phyloP scores from a whole-genome alignment of 2,888 invertebrate genomes.

The Mimumesa dahlbomi region DNA sequence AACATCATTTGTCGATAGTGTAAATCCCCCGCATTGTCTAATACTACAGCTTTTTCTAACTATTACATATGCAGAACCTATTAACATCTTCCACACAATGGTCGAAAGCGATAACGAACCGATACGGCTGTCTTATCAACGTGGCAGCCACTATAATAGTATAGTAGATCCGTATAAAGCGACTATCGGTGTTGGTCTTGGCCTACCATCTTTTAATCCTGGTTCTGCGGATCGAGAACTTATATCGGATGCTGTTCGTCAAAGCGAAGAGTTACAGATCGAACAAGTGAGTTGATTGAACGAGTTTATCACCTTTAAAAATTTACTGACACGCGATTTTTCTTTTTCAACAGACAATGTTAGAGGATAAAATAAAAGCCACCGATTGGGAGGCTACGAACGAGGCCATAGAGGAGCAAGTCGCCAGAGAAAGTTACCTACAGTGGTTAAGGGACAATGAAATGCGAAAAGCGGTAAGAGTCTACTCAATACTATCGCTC shows the following conservation, averaged over 20 bases:
- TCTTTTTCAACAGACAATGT: constrained; percentile 86
- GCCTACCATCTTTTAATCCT: constrained; percentile 90
- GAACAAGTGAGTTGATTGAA: constrained; percentile 85
- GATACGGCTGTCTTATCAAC: constrained; percentile 92
- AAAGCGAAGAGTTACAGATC: constrained; percentile 90
- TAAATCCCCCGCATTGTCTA: too few relatives aligned
- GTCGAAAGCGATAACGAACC: constrained; percentile 89
- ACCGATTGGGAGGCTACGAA: constrained; percentile 96
- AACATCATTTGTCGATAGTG: too few relatives aligned
- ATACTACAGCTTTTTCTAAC: not conserved
- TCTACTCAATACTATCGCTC: too few relatives aligned
- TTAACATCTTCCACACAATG: constrained; percentile 91
- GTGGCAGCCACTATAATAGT: constrained; percentile 93
- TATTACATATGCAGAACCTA: constrained; percentile 84
- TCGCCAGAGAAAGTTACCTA: constrained; percentile 91
- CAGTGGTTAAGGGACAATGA: constrained; percentile 88
- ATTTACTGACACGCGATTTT: too few relatives aligned
- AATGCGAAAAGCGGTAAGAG: constrained; percentile 82
- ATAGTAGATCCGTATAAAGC: constrained; percentile 92
- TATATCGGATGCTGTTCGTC: constrained; percentile 87
- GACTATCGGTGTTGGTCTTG: constrained; percentile 91
- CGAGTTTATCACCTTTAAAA: too few relatives aligned
- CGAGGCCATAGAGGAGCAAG: constrained; percentile 94
- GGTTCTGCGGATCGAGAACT: constrained; percentile 87
- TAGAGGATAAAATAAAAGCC: constrained; percentile 93